Conservation (phyloP, 1,140 invertebrate species). For the Colletes latitarsis region DNA sequence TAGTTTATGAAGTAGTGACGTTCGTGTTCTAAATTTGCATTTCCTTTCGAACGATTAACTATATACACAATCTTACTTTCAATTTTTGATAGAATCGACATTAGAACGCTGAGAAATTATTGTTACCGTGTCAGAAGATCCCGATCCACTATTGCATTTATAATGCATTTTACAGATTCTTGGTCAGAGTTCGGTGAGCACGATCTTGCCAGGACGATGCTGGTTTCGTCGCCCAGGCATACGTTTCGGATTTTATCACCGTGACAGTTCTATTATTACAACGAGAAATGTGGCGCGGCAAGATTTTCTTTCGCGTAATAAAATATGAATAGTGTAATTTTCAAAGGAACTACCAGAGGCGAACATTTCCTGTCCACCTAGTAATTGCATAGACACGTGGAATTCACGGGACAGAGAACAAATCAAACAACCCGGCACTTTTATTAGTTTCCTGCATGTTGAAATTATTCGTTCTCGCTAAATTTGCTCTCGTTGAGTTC, state of each 20-base stretch:
- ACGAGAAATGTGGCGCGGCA: background rate
- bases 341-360: background rate
- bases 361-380: background rate
- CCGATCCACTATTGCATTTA: background rate
- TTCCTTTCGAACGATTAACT: no score
- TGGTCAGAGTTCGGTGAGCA: background rate
- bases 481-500: no score
- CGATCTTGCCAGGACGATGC: background rate
- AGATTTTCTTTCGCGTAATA: conserved; percentile 5
- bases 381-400: background rate
- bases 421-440: background rate
- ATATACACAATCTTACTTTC: no score
- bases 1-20: no score
- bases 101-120: background rate
- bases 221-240: background rate
- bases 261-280: conserved; percentile 35
- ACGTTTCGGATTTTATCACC: conserved; percentile 16
- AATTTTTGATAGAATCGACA: no score
- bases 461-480: no score
- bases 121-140: background rate
- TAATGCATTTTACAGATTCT: background rate
- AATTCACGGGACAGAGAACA: background rate
- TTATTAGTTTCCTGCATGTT: background rate
- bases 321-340: conserved; percentile 11
- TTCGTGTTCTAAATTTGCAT: no score